phyloP scores from a whole-genome alignment of 2,113 vertebrate species.

The Ameiurus melas region DNA sequence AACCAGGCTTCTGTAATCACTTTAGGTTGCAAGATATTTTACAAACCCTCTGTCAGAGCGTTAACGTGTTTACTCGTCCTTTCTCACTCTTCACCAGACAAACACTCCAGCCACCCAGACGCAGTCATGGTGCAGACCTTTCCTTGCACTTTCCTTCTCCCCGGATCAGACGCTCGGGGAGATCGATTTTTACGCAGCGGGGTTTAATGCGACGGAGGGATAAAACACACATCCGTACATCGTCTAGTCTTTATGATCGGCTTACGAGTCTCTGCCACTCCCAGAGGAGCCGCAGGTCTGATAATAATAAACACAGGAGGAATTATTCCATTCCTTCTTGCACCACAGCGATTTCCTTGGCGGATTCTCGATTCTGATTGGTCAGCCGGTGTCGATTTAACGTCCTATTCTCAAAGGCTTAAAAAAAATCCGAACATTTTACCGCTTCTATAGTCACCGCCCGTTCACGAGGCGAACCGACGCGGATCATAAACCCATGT shows the following conservation, averaged over 20 bases:
- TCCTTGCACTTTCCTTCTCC: neutral
- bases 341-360: neutral
- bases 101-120: neutral
- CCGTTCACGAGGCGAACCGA: neutral
- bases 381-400: too few species aligned
- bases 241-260: neutral
- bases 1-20: neutral
- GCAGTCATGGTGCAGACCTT: neutral
- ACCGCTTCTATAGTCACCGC: neutral
- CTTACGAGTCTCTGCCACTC: neutral
- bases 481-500: too few species aligned
- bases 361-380: neutral
- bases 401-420: too few species aligned
- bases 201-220: conserved; percentile 6
- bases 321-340: neutral
- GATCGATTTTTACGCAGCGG: conserved; percentile 26
- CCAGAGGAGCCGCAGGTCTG: neutral
- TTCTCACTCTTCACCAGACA: neutral
- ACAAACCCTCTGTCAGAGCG: neutral
- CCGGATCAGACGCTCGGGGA: neutral
- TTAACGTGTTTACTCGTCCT: neutral
- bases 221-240: neutral
- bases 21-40: neutral
- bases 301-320: neutral
- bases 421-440: neutral